Conservation (phyloP, 2,888 invertebrate species). For the Pterostichus madidus region DNA sequence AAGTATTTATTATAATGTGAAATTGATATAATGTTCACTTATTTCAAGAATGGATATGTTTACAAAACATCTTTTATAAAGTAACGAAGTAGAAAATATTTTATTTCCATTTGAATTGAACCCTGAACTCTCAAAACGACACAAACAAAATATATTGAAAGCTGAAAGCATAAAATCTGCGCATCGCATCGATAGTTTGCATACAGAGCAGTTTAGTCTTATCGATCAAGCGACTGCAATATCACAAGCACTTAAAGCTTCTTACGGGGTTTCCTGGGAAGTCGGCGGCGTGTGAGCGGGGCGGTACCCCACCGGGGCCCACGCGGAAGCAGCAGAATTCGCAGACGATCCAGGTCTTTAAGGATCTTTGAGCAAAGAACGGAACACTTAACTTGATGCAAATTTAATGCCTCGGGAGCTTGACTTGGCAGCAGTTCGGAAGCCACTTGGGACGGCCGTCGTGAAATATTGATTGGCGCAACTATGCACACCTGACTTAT, state of each 20-base stretch:
- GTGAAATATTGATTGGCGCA: conserved; percentile 62
- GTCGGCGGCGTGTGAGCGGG: not conserved
- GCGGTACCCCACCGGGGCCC: not conserved
- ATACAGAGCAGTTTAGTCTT: conserved; percentile 26
- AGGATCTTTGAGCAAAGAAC: conserved; percentile 72
- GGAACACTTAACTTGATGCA: conserved; percentile 78
- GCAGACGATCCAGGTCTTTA: conserved; percentile 60
- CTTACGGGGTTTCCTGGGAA: conserved; percentile 28
- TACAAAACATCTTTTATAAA: no score
- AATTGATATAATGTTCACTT: no score
- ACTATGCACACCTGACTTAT: conserved; percentile 56
- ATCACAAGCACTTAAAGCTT: conserved; percentile 64
- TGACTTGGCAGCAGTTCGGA: conserved; percentile 15
- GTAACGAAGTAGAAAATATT: no score
- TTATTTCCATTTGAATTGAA: no score
- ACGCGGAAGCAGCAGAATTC: conserved; percentile 38
- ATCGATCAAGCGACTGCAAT: conserved; percentile 45
- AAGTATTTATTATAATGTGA: no score
- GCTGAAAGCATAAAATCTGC: not conserved
- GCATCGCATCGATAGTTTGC: conserved; percentile 29
- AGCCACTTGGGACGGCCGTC: conserved; percentile 49
- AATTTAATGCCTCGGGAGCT: conserved; percentile 76
- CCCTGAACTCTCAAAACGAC: no score
- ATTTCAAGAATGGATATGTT: no score
- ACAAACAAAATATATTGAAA: not conserved